Conservation (phyloP, 2,888 invertebrate species). For the Drosophila kanekoi region DNA sequence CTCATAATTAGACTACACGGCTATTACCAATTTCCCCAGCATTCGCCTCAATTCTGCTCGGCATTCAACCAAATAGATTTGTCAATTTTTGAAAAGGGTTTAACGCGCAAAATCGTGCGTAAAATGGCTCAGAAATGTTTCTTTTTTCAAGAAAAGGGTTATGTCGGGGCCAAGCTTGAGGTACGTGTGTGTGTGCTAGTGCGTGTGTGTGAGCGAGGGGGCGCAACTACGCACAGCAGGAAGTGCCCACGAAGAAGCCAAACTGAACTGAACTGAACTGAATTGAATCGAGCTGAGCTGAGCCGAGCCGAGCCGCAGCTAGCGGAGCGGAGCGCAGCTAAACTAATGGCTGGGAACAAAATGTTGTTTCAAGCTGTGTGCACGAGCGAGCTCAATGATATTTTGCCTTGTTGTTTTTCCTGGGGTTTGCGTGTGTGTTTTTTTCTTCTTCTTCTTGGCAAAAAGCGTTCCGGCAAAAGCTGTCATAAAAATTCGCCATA, state of each 20-base stretch:
- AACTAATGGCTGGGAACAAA: slow-evolving; percentile 75
- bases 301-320: slow-evolving; percentile 9
- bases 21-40: slow-evolving; percentile 3
- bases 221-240: slow-evolving; percentile 43
- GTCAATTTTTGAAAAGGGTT: slow-evolving; percentile 56
- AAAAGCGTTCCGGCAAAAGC: slow-evolving; percentile 42
- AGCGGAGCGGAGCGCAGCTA: slow-evolving; percentile 37
- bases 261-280: slow-evolving; percentile 2
- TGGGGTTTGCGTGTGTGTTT: slow-evolving; percentile 1
- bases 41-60: background rate
- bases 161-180: slow-evolving; percentile 13
- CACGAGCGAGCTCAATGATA: slow-evolving; percentile 74
- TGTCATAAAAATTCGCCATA: slow-evolving; percentile 76
- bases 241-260: slow-evolving; percentile 11
- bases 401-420: slow-evolving; percentile 45
- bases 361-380: slow-evolving; percentile 79
- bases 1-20: slow-evolving; percentile 42
- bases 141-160: slow-evolving; percentile 11
- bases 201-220: too few species aligned
- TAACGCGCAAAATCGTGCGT: slow-evolving; percentile 65
- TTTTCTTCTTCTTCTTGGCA: slow-evolving; percentile 12
- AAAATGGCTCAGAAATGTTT: slow-evolving; percentile 56
- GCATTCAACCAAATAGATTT: slow-evolving; percentile 37
- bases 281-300: slow-evolving; percentile 14
- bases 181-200: slow-evolving; percentile 18